phyloP scores from a whole-genome alignment of 2,113 vertebrate genomes.

The Indri indri region DNA sequence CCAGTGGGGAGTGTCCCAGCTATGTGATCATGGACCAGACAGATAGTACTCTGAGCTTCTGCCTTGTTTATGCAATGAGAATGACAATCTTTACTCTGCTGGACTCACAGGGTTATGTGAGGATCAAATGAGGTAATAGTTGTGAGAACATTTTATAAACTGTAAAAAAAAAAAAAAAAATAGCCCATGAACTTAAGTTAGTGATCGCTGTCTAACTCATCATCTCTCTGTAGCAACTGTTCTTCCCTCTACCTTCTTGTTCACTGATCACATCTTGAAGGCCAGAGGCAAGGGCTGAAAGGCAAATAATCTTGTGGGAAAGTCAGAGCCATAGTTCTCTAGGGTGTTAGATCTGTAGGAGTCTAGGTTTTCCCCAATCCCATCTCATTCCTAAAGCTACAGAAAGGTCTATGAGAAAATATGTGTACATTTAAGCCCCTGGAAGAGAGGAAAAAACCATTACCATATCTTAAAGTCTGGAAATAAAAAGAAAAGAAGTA shows the following conservation, averaged over 20 bases:
- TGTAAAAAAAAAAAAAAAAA: neutral
- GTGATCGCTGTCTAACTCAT: neutral
- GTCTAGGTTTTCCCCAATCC: neutral
- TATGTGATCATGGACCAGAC: neutral
- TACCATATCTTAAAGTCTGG: neutral
- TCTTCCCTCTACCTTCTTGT: neutral
- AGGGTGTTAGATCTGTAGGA: neutral
- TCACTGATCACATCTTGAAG: neutral
- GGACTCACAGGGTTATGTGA: neutral
- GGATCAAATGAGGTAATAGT: neutral
- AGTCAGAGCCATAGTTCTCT: neutral
- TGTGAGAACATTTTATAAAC: neutral
- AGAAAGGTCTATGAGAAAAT: neutral
- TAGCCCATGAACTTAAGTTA: neutral
- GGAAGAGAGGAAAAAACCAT: neutral
- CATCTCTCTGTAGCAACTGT: neutral
- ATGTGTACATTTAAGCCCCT: neutral
- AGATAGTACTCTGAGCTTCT: neutral
- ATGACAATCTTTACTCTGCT: neutral
- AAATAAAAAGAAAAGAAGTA: constrained; percentile 40
- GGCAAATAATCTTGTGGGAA: neutral
- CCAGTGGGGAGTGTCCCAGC: neutral
- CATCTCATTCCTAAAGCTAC: neutral
- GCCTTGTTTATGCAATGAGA: neutral
- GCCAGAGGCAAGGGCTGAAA: neutral